Base-by-base conservation (phyloP, 2,888 invertebrate genomes). In the Oxycera nigricornis region DNA sequence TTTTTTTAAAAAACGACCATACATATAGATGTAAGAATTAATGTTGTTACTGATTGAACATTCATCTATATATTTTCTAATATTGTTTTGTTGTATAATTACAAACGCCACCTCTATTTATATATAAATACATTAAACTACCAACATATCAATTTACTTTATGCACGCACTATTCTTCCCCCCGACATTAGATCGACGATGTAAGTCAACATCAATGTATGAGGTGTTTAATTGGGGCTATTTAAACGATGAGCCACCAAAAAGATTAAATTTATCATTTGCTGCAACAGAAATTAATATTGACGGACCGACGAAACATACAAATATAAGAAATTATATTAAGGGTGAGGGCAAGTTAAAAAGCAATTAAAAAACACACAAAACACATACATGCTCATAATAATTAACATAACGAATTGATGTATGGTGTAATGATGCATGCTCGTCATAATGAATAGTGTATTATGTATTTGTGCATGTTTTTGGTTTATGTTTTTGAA, bases 191-290 rank as follows among this genome's bases (percentile, higher is more conserved):
- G 78, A 77, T 77, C 83, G 83, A 81, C 85, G 84, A 78, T 88
- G 88, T 87, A 90, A 89, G 87, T 89, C 90, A 84, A 88, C 90
- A 84, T 91, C 91, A 83, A 91, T 91, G 89, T 90, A 91, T 87
- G 91, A 91, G 87, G 90, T 91, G 82, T 90, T 91, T 86, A 89
- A 90, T 88, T 90, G 90, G 90, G 89, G 85, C 79, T 82, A 82
- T 79, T 82, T 83, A 79, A 85, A 84, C 80, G 85, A 85, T 80
- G 85, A 85, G 79, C 85, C 83, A 78, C 85, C 85, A 73, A 85
- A 85, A 81, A 83, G 84, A 79, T 83, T 83, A 78, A 82, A 83
- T 76, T 81, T 85, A 70, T 84, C 85, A 68, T 83, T 85, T 78
- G 84, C 82, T 77, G 83, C 83, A 79, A 82, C 82, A 79, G 85